Evolutionary conservation across 2,113 vertebrate genomes (phyloP).

Genomic region (Mormyrus iriodes): DNA sequence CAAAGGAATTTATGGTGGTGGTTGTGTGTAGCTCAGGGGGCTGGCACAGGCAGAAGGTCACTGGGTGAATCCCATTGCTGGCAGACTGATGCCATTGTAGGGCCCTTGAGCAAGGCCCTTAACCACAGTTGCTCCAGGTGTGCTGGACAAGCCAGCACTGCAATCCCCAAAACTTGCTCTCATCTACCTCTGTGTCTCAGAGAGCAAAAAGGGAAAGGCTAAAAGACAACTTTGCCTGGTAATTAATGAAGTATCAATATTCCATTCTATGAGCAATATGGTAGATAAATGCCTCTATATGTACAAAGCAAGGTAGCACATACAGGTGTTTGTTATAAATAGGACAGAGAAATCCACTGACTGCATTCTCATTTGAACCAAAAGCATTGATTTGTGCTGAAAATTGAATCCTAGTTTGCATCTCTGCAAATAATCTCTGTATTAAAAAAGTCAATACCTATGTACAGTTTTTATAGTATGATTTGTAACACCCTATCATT

Average conservation of each 20-base stretch:
- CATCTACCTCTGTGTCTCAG: not conserved
- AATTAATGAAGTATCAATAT: not conserved
- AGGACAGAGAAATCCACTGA: not conserved
- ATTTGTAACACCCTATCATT: conserved; percentile 18
- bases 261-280: not conserved
- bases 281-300: not conserved
- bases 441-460: not conserved
- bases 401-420: conserved; percentile 20
- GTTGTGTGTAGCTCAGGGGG: not conserved
- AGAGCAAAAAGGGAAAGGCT: not conserved
- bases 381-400: conserved; percentile 18
- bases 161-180: not conserved
- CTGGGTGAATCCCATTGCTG: not conserved
- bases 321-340: not conserved
- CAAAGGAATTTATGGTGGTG: not conserved
- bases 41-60: not conserved
- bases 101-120: not conserved
- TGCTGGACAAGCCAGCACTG: not conserved
- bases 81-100: not conserved
- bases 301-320: not conserved
- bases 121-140: not conserved
- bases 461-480: conserved; percentile 12
- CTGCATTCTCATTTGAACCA: not conserved
- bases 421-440: conserved; percentile 25
- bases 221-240: not conserved